Base-by-base conservation (phyloP, 2,888 invertebrate genomes). In the Ashinkailepas kermadecensis region DNA sequence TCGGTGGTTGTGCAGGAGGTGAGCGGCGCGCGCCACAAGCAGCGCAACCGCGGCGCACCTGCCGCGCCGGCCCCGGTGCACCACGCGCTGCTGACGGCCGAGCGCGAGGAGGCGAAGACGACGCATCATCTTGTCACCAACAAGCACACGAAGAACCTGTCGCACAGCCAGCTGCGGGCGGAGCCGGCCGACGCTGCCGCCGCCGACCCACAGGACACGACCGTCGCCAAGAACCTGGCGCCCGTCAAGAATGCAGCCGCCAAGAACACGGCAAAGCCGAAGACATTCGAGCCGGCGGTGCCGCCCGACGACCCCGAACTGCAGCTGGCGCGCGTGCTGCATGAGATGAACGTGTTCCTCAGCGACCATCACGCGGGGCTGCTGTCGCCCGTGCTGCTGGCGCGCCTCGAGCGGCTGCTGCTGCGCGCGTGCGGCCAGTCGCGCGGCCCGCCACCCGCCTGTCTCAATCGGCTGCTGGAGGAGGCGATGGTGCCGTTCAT, bases 401-500 rank as follows among this genome's bases (percentile, higher is more conserved):
- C 70, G 39, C 39, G 70, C 0, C 70, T 70, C 39, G 70, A 70
- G 70, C 70, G 70, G 13, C 70, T 70, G 15, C 70, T 70, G 70
- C 70, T 70, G 54, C 70, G 70, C 18, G 54, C 70, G 0, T 54
- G 25, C 39, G 21, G 70, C 18, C 70, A 70, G 70, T 39, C n/a
- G n/a, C 70, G 54, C 70, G 39, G 25, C 70, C 39, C 39, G 39
- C 39, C 70, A 4, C 70, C 70, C 15, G 15, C 70, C 7, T 39
- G 54, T 3, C 39, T 70, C 2, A 70, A 70, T 39, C 70, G 54
- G 39, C 70, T 25, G 39, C 70, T 70, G 54, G 70, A 70, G 70
- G 25, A 70, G 39, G 70, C 70, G 9, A 70, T 70, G 70, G 70
- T 70, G 54, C 70, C 70, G 39, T 70, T 70, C 70, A 70, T 70